These are phyloP conservation scores for Strix uralensis DNA, from an alignment of 2,113 vertebrate genomes.

Conservation along the genomic window DNA sequence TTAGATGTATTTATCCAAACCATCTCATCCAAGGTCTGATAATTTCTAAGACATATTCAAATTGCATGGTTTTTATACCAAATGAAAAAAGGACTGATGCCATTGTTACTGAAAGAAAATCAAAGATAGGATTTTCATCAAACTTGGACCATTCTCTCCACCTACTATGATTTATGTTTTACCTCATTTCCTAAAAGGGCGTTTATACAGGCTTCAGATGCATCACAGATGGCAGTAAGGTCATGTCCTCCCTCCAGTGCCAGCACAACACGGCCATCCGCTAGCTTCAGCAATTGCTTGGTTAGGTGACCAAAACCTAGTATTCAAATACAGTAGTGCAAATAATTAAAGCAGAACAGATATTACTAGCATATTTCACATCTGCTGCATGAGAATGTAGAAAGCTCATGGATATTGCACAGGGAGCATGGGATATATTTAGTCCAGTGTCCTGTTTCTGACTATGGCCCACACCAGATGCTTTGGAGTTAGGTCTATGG, in stretches of 20 bases:
- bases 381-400: neutral
- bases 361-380: neutral
- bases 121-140: neutral
- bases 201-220: slow-evolving; percentile 80
- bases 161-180: slow-evolving; percentile 36
- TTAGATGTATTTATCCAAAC: neutral
- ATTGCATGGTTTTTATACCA: neutral
- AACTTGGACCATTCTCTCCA: neutral
- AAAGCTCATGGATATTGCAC: neutral
- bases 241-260: slow-evolving; percentile 79
- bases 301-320: slow-evolving; percentile 78
- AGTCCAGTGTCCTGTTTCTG: neutral
- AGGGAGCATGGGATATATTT: neutral
- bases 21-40: neutral
- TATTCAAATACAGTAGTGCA: slow-evolving; percentile 55
- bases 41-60: neutral
- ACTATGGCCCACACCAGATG: neutral
- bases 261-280: slow-evolving; percentile 70
- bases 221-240: slow-evolving; percentile 78
- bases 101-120: neutral
- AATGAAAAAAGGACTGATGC: neutral
- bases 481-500: neutral
- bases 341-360: slow-evolving; percentile 50
- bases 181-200: slow-evolving; percentile 84
- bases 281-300: slow-evolving; percentile 79